These are phyloP conservation scores for human (Homo sapiens) DNA, from an alignment of 2,113 vertebrate genomes.

Conservation along the genomic window GRCh38 chr9:127064001-127064500, in stretches of 20 bases:
- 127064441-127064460: not conserved
- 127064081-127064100: not conserved
- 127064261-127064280: constrained; percentile 11
- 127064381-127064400: constrained; percentile 36
- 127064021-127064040: not conserved
- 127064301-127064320: constrained; percentile 3
- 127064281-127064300: constrained; percentile 18
- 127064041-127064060: not conserved
- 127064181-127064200: not conserved
- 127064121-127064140: not conserved
- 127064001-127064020: not conserved
- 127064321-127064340: not conserved
- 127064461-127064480: constrained; percentile 41
- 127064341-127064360: constrained; percentile 40
- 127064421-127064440: not conserved
- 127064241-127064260: not conserved
- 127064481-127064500: constrained; percentile 14
- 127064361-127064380: constrained; percentile 45
- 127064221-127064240: not conserved
- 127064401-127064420: not conserved
- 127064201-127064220: not conserved
- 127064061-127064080: not conserved
- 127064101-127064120: not conserved
- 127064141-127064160: not conserved
- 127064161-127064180: not conserved